phyloP scores from a whole-genome alignment of 2,888 invertebrate species.

The Tiphia femorata region DNA sequence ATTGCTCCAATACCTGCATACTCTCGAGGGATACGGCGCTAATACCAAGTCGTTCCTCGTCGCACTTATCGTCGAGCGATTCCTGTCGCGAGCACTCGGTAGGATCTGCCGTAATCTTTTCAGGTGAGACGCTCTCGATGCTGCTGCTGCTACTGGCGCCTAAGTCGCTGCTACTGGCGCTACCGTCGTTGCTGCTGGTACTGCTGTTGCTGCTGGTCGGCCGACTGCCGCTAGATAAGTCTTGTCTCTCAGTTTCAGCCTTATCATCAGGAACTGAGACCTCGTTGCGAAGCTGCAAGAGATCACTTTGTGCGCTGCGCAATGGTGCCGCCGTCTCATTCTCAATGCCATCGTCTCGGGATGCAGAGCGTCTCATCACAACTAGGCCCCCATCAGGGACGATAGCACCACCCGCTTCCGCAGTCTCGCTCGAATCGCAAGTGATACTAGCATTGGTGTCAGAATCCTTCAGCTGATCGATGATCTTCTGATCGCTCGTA shows the following conservation, averaged over 20 bases:
- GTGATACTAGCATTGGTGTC: no score
- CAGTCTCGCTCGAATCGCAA: no score
- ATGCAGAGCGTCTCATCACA: constrained; percentile 13
- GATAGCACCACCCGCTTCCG: not conserved
- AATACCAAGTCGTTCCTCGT: constrained; percentile 43
- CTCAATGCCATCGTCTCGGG: constrained; percentile 11
- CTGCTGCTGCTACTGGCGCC: constrained; percentile 26
- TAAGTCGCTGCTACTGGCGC: constrained; percentile 30
- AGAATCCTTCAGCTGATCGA: no score
- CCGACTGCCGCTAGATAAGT: constrained; percentile 47
- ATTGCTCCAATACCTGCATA: constrained; percentile 55
- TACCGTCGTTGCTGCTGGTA: constrained; percentile 23
- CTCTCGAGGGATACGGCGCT: constrained; percentile 51
- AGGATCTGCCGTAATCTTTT: constrained; percentile 31
- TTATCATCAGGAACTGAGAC: constrained; percentile 54
- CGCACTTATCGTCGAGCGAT: constrained; percentile 27
- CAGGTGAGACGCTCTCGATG: constrained; percentile 33
- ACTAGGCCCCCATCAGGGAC: no score
- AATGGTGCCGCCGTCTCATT: constrained; percentile 8
- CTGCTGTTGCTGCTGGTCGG: constrained; percentile 27
- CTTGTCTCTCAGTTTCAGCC: constrained; percentile 56
- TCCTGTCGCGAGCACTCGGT: constrained; percentile 18
- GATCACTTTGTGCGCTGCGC: constrained; percentile 44
- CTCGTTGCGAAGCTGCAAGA: constrained; percentile 40
- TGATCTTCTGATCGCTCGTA: not conserved